A percentile compares a stretch with the other conserved stretches of the same genome.
Conservation (phyloP, 2,113 vertebrate species). For the Edolisoma coerulescens region DNA sequence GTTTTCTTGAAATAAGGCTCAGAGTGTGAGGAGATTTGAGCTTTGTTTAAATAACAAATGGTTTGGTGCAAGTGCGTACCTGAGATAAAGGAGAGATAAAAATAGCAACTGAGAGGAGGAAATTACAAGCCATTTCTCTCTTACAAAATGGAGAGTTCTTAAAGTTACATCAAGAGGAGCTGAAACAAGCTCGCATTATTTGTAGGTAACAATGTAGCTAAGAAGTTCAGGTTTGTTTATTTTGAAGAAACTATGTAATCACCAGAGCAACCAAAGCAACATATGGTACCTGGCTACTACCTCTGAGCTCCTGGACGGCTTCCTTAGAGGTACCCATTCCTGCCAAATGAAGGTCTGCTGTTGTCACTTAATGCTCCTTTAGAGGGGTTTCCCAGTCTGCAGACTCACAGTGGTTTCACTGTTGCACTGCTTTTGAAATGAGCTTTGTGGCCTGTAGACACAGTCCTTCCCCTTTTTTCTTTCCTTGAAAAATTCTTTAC, state of each 20-base stretch:
- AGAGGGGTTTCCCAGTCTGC: not conserved
- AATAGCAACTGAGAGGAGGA: not conserved
- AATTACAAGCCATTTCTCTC: slow-evolving; percentile 40
- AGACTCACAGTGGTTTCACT: not conserved
- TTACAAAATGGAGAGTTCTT: not conserved
- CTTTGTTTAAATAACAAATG: not conserved
- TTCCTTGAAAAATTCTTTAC: not conserved
- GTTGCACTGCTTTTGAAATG: not conserved
- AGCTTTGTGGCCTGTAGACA: not conserved
- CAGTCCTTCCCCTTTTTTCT: not conserved
- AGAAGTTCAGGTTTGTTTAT: slow-evolving; percentile 24
- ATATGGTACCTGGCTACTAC: slow-evolving; percentile 35
- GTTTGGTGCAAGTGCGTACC: not conserved
- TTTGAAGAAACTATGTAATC: slow-evolving; percentile 12
- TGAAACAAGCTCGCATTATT: not conserved
- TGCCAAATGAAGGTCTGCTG: not conserved
- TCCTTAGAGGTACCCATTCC: not conserved
- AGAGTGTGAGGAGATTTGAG: not conserved
- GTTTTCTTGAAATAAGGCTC: not conserved
- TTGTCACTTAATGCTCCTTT: not conserved
- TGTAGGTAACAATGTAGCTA: not conserved
- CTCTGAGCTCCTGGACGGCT: not conserved
- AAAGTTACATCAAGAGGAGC: not conserved
- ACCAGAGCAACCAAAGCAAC: slow-evolving; percentile 50
- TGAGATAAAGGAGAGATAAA: not conserved